phyloP scores from a whole-genome alignment of 2,888 invertebrate species.

The Stomorhina lunata region DNA sequence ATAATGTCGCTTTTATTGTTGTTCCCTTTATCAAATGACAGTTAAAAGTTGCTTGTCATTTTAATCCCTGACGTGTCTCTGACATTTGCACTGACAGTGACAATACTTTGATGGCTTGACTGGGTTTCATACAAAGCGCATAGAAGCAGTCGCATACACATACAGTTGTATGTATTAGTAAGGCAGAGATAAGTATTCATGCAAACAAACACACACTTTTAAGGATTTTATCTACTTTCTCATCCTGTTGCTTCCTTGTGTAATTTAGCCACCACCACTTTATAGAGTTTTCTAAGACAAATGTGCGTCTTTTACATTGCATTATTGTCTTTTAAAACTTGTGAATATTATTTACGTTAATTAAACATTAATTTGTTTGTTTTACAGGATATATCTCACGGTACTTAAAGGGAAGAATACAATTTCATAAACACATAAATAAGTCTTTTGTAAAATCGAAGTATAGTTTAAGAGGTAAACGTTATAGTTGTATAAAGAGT shows the following conservation, averaged over 20 bases:
- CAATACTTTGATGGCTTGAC: conserved; percentile 78
- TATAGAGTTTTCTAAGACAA: neutral
- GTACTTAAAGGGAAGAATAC: too few relatives aligned
- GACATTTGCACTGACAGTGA: conserved; percentile 79
- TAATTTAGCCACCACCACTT: neutral
- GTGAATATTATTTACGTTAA: neutral
- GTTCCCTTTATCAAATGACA: conserved; percentile 66
- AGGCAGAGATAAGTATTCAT: neutral
- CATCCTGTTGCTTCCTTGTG: conserved; percentile 1
- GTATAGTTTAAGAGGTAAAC: too few relatives aligned
- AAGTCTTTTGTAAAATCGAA: too few relatives aligned
- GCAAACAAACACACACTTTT: neutral
- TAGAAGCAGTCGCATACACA: neutral
- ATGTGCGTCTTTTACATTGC: neutral
- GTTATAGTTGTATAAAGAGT: too few relatives aligned
- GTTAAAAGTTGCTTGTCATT: conserved; percentile 73
- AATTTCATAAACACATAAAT: too few relatives aligned
- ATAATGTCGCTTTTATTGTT: too few relatives aligned
- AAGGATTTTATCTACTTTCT: neutral
- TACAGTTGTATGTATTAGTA: neutral
- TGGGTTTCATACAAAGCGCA: conserved; percentile 56
- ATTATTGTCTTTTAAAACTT: neutral
- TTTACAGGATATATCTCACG: neutral
- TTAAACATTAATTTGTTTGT: neutral
- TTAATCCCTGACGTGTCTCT: conserved; percentile 79